Evolutionary conservation across 2,113 vertebrate species (phyloP), one percentile per base, ranked within the genome.

Genomic region (Microcebus ravelobensis): DNA sequence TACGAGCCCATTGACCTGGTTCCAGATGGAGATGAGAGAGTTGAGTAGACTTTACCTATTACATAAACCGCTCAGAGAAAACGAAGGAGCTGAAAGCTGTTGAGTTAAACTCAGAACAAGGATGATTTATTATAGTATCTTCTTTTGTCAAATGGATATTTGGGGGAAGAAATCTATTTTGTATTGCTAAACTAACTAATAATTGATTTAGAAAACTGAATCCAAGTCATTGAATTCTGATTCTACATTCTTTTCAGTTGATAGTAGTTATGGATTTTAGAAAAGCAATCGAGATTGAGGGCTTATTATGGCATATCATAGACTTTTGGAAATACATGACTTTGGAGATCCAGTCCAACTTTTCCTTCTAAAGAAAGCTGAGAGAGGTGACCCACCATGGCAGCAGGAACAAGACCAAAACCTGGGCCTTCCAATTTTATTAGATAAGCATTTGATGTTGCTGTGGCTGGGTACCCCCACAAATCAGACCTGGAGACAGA

Each of bases 151-250:
- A 68, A 34, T 31, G 77, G 27, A 87, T 52, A 76, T n/a, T 31
- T 80, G 4, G 50, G 36, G 45, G 70, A 34, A 18, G 34, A 52
- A 63, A 45, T 74, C 55, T 89, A 42, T 61, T 84, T 81, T 15
- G 42, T 84, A 70, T 50, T 77, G 42, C 21, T 67, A 92, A 83
- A 57, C 34, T 74, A 73, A 65, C 70, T 95, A 82, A n/a, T 61
- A 55, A 88, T 36, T 81, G 88, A 65, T 87, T 74, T 65, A 80
- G 77, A 61, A 93, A 87, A 92, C 17, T 8, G 76, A 91, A 87
- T 71, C 23, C 8, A 71, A 74, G 42, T 87, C 9, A 67, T 39
- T 83, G 88, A 50, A 45, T 95, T 96, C 88, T 88, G 27, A 77
- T 81, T 90, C 31, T 18, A 3, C 7, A 45, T 88, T 90, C 29